These are phyloP conservation scores for Dasypus novemcinctus DNA, from an alignment of 2,113 vertebrate species.

Conservation along the genomic window DNA sequence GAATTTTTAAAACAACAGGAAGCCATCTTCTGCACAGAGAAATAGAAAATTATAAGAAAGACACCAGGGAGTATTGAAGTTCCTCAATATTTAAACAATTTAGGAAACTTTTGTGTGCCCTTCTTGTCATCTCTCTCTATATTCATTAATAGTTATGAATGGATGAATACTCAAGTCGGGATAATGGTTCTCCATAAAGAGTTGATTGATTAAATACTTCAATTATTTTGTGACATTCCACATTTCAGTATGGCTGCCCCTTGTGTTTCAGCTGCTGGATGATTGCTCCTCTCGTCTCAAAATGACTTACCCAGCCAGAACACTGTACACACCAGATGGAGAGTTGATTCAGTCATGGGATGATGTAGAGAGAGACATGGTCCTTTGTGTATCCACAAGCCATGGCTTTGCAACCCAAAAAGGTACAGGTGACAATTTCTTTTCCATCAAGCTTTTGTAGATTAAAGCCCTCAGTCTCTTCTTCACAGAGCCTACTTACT, in stretches of 20 bases:
- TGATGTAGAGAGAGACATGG: conserved; percentile 58
- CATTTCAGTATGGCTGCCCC: background rate
- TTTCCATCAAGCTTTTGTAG: background rate
- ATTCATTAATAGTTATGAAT: background rate
- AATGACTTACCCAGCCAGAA: conserved; percentile 61
- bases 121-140: background rate
- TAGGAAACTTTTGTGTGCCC: background rate
- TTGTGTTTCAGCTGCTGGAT: conserved; percentile 67
- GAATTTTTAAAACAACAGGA: background rate
- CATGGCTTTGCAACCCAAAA: conserved; percentile 57
- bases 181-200: background rate
- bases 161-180: background rate
- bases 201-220: background rate
- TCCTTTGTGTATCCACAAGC: conserved; percentile 74
- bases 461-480: background rate
- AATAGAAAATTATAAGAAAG: background rate
- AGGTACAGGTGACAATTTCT: conserved; percentile 65
- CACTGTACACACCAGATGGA: conserved; percentile 34
- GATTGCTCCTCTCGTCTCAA: conserved; percentile 63
- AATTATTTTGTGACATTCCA: background rate
- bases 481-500: background rate
- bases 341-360: conserved; percentile 58
- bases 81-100: background rate
- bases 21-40: background rate
- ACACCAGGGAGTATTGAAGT: background rate